Percentiles rank a stretch among this genome's conserved stretches.
phyloP scores from a whole-genome alignment of 1,140 invertebrate species.

The Venturia canescens region DNA sequence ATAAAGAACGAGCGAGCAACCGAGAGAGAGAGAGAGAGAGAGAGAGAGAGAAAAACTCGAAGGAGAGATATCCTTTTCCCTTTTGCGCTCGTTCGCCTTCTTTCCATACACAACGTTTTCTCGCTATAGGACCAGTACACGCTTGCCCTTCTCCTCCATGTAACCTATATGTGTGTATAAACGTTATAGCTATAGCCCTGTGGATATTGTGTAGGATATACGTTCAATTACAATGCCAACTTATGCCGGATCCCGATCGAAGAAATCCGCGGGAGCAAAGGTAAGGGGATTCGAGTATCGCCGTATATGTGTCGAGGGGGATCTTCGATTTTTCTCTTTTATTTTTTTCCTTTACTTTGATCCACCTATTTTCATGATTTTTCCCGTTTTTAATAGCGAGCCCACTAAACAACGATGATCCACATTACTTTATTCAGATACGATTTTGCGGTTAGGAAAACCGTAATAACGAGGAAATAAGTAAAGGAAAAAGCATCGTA shows the following conservation, averaged over 20 bases:
- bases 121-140: constrained; percentile 21
- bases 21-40: neutral
- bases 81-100: constrained; percentile 19
- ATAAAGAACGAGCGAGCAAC: neutral
- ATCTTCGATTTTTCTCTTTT: no score
- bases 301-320: no score
- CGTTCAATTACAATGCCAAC: constrained; percentile 34
- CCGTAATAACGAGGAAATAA: neutral
- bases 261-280: constrained; percentile 20
- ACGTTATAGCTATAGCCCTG: neutral
- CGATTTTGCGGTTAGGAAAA: neutral
- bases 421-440: neutral
- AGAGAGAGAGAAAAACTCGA: neutral
- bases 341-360: no score
- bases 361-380: no score
- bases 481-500: neutral
- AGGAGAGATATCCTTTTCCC: constrained; percentile 20
- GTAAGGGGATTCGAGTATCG: neutral
- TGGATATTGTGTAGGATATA: constrained; percentile 4
- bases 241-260: constrained; percentile 23
- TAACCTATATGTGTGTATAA: neutral
- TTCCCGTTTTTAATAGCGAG: no score
- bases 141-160: neutral
- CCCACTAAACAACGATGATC: no score
- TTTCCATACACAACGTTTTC: constrained; percentile 31